A percentile compares a stretch with the other conserved stretches of the same genome.
These are phyloP conservation scores for Escarpia spicata DNA, from an alignment of 2,888 invertebrate genomes.

Conservation along the genomic window DNA sequence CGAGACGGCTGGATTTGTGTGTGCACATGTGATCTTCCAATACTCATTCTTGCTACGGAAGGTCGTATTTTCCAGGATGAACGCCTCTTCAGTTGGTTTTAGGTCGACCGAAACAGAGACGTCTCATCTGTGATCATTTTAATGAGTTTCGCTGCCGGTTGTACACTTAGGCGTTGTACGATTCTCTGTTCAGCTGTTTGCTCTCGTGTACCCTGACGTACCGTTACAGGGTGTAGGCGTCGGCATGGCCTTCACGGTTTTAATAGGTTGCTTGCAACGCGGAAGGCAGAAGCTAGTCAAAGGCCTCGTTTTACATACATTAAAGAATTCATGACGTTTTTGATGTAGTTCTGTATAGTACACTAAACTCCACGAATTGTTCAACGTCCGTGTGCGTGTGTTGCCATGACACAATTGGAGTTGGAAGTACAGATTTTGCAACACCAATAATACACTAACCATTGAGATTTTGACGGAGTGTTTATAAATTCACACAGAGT, in stretches of 20 bases:
- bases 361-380: background rate
- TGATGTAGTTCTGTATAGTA: background rate
- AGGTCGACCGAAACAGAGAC: background rate
- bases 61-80: background rate
- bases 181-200: background rate
- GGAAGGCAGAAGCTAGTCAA: background rate
- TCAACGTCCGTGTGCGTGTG: background rate
- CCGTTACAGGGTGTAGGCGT: background rate
- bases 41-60: background rate
- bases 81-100: background rate
- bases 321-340: background rate
- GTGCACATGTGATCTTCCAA: background rate
- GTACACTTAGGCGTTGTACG: background rate
- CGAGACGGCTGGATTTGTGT: background rate
- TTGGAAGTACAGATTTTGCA: background rate
- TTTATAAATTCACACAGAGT: background rate
- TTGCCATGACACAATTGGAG: background rate
- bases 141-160: background rate
- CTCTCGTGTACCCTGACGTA: background rate
- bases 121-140: conserved; percentile 1
- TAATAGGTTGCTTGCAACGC: background rate
- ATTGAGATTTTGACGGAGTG: too few relatives aligned
- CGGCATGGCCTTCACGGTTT: background rate
- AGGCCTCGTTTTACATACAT: conserved; percentile 12
- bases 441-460: background rate